Base-by-base conservation (phyloP, 2,888 invertebrate species). In the Epinotia nisella region DNA sequence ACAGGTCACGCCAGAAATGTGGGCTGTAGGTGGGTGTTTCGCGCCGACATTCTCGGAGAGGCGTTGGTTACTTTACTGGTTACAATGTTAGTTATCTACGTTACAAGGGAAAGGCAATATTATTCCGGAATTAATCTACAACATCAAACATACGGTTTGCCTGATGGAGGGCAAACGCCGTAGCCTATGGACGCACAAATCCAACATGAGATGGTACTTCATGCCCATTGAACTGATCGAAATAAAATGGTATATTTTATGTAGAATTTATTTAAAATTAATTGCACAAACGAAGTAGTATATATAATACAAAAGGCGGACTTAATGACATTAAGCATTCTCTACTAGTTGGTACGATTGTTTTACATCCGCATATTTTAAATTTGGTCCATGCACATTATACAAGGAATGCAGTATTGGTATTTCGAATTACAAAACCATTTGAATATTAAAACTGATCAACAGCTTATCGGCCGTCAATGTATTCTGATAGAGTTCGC, bases 401-500 rank as follows among this genome's bases (percentile, higher is more conserved):
- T 60, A 58, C 65, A 71, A 71, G 53, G 66, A 53, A 62, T 35
- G 61, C 71, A 74, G 66, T 67, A 62, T 53, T 51, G 41, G 62
- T 56, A 19, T 62, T 64, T 41, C 56, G 29, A 29, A 60, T 74
- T 65, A 71, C 66, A 56, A 62, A 71, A 71, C 62, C 35, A 29
- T 71, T 68, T 69, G 58, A 58, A 59, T 73, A 68, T 67, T 65
- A 66, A 49, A 49, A 24, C 62, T 62, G 51, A 85, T 84, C 81
- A 78, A 78, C 81, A 78, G 75, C 24, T 53, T 29, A 58, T 41
- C 21, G 70, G 17, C 29, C 51, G 62, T 62, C 76, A 80, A 83
- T 81, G 82, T 84, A 90, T 90, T 87, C 90, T 79, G 79, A 78
- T 79, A 86, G 86, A 87, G 87, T 83, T 80, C 78, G 35, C 35